Base-by-base conservation (phyloP, 2,888 invertebrate species). In the Antitype chi region DNA sequence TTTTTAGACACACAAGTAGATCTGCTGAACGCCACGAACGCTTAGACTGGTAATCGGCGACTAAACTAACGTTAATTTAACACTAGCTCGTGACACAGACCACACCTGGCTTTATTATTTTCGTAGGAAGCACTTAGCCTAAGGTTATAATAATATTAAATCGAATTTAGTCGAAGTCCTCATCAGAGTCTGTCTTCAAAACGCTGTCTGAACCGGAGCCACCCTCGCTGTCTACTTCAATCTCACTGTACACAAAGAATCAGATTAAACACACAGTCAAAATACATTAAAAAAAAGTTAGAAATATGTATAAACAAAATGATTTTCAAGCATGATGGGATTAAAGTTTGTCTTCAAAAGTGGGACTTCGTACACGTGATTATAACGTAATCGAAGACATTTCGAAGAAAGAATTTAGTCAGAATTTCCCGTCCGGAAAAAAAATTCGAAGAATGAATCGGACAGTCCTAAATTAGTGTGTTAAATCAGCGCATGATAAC, bases 171-270 rank as follows among this genome's bases (percentile, higher is more conserved):
- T 96, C 96, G 82, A 96, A 96, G 89, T 97, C 96, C 84, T 97
- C 97, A 86, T 97, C 97, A 15, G 97, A 96, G 88, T 97, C 97
- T 25, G 97, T 96, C 88, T 95, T 95, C 85, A 96, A 91, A 49
- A 95, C 95, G 91, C 97, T 97, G 90, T 97, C 97, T 11, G 96
- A 95, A n/a, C 94, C 96, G 9, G 97, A 96, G 55, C 95, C 96
- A 0, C 93, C 89, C 73, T 97, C 97, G 90, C 97, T 97, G 92
- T 96, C 96, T 80, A 94, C 93, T 70, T 94, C 94, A 62, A 94
- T 90, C 86, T 95, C 96, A 74, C 96, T 96, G 93, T 63, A 70
- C 82, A 87, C 25, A 87, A 86, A 85, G 63, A 49, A 49, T 25
- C 5, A 20, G 8, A 71, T 76, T 67, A 72, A 72, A 60, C 11